These are phyloP conservation scores for Lepidochitona cinerea DNA, from an alignment of 2,888 invertebrate species.

Conservation along the genomic window DNA sequence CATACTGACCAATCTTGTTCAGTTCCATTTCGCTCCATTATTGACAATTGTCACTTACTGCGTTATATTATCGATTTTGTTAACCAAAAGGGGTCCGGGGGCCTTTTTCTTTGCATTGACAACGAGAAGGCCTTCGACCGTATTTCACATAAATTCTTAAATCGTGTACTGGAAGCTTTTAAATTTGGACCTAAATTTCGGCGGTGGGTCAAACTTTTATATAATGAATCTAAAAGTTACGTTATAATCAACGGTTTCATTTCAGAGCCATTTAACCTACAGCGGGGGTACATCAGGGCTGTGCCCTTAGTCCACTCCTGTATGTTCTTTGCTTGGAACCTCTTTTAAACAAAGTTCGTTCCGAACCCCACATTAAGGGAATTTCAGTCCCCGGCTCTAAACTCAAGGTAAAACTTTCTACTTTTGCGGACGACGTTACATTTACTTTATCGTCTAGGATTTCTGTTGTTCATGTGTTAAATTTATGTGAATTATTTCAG, in stretches of 20 bases:
- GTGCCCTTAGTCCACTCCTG: neutral
- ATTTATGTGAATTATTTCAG: conserved; percentile 15
- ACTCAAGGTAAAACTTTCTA: conserved; percentile 11
- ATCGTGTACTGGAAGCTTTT: conserved; percentile 28
- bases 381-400: conserved; percentile 17
- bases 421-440: conserved; percentile 21
- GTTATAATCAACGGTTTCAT: conserved; percentile 3
- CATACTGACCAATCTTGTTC: conserved; percentile 36
- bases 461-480: neutral
- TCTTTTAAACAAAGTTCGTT: neutral
- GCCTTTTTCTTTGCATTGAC: conserved; percentile 35
- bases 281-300: neutral
- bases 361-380: conserved; percentile 13
- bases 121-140: conserved; percentile 41
- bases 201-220: conserved; percentile 35
- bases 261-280: neutral
- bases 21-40: conserved; percentile 33
- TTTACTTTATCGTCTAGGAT: conserved; percentile 1
- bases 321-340: conserved; percentile 6
- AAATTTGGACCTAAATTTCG: conserved; percentile 34
- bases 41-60: conserved; percentile 36
- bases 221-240: conserved; percentile 12
- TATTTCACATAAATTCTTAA: conserved; percentile 37
- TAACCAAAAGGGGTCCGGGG: conserved; percentile 27
- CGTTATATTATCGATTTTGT: conserved; percentile 33